These are phyloP conservation scores for Todiramphus saurophagus DNA, from an alignment of 2,113 vertebrate genomes.

Conservation along the genomic window DNA sequence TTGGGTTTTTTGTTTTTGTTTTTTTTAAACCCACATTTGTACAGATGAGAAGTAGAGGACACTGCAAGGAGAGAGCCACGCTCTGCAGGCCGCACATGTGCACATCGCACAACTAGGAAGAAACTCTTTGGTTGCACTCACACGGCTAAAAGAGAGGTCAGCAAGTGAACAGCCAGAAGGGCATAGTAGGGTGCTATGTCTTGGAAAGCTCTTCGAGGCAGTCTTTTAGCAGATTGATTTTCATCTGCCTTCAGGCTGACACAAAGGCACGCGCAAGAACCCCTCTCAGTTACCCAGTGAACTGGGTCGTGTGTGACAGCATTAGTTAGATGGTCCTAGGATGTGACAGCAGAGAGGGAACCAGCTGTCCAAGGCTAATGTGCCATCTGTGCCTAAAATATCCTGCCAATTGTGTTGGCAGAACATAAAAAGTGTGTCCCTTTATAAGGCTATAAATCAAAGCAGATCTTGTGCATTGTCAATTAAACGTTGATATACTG, in stretches of 20 bases:
- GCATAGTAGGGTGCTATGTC: slow-evolving; percentile 12
- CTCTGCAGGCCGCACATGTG: neutral
- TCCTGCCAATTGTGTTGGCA: slow-evolving; percentile 79
- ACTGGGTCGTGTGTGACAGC: slow-evolving; percentile 67
- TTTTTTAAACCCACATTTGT: neutral
- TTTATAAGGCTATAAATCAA: slow-evolving; percentile 92
- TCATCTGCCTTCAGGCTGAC: slow-evolving; percentile 52
- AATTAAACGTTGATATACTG: slow-evolving; percentile 79
- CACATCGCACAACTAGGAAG: neutral
- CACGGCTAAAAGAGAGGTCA: neutral
- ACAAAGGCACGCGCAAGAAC: slow-evolving; percentile 41
- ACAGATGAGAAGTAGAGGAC: slow-evolving; percentile 2
- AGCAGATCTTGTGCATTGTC: slow-evolving; percentile 79
- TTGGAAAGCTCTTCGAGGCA: slow-evolving; percentile 22
- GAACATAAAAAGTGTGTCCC: slow-evolving; percentile 75
- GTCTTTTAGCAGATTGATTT: slow-evolving; percentile 66
- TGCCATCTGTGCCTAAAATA: slow-evolving; percentile 81
- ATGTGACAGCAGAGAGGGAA: slow-evolving; percentile 74
- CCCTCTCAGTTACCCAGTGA: slow-evolving; percentile 63
- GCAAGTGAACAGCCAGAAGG: slow-evolving; percentile 28
- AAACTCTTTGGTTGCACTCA: neutral
- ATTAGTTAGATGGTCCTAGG: slow-evolving; percentile 75
- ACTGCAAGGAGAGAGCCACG: neutral
- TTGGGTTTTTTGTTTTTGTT: neutral
- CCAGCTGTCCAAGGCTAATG: slow-evolving; percentile 84